Evolutionary conservation across 1,140 invertebrate genomes (phyloP).

Genomic region (Cydia fagiglandana): DNA sequence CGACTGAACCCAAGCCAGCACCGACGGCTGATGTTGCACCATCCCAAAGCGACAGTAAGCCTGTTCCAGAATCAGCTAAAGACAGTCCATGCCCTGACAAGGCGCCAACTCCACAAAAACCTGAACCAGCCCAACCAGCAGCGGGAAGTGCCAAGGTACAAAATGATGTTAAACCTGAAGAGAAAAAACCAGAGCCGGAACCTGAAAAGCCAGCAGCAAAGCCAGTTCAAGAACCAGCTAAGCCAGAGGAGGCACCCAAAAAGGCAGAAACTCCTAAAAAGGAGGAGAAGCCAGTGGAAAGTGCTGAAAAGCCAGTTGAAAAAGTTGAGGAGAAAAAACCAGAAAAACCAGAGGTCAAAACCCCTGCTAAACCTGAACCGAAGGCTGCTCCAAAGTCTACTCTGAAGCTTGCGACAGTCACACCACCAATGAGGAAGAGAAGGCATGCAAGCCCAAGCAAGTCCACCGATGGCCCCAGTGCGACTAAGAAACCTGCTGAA

Average conservation of each 20-base stretch:
- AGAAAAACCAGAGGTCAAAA: constrained; percentile 54
- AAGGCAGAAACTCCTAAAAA: constrained; percentile 45
- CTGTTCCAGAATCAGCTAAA: constrained; percentile 68
- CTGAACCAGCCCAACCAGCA: constrained; percentile 41
- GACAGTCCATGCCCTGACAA: constrained; percentile 60
- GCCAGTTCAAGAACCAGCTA: constrained; percentile 39
- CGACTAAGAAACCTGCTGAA: constrained; percentile 63
- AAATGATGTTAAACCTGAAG: constrained; percentile 50
- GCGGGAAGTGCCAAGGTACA: constrained; percentile 55
- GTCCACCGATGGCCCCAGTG: constrained; percentile 55
- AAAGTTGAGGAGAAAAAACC: constrained; percentile 56
- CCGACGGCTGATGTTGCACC: constrained; percentile 67
- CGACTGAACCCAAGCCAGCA: constrained; percentile 62
- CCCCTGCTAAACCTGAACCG: constrained; percentile 51
- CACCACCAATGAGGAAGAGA: constrained; percentile 76
- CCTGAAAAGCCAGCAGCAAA: constrained; percentile 39
- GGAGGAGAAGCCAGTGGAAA: constrained; percentile 43
- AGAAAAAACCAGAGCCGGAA: constrained; percentile 52
- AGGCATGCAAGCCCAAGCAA: constrained; percentile 70
- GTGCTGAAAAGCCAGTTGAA: constrained; percentile 47
- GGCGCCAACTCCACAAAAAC: constrained; percentile 49
- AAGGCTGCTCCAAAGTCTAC: constrained; percentile 74
- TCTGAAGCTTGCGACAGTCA: constrained; percentile 78
- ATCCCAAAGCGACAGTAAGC: constrained; percentile 67
- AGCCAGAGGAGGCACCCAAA: constrained; percentile 50